These are phyloP conservation scores for Lerema accius DNA, from an alignment of 1,140 invertebrate species.

Conservation along the genomic window DNA sequence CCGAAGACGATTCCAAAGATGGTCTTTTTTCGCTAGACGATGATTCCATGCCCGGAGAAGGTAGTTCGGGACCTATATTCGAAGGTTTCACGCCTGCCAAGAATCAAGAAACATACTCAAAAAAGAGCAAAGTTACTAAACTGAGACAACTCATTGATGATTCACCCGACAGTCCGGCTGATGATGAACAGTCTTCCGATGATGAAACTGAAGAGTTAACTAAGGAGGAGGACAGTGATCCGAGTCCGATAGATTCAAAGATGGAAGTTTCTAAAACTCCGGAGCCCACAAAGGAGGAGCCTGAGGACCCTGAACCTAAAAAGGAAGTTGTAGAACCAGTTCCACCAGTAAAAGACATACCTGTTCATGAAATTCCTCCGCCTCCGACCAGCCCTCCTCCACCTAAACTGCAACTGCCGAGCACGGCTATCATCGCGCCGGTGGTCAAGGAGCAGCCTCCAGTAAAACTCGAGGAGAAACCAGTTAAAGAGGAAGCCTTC, in stretches of 20 bases:
- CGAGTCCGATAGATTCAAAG: slow-evolving; percentile 42
- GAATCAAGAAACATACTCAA: slow-evolving; percentile 81
- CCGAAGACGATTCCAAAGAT: slow-evolving; percentile 84
- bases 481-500: slow-evolving; percentile 44
- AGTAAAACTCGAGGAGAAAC: slow-evolving; percentile 37
- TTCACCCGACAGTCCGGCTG: slow-evolving; percentile 78
- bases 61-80: slow-evolving; percentile 76
- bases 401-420: slow-evolving; percentile 49
- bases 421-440: slow-evolving; percentile 31
- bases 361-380: slow-evolving; percentile 50
- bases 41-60: slow-evolving; percentile 82
- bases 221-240: slow-evolving; percentile 59
- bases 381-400: slow-evolving; percentile 61
- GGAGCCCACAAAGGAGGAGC: slow-evolving; percentile 48
- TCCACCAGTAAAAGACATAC: slow-evolving; percentile 46
- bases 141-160: slow-evolving; percentile 79
- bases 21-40: slow-evolving; percentile 84
- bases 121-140: slow-evolving; percentile 81
- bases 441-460: slow-evolving; percentile 35
- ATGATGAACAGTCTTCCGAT: slow-evolving; percentile 83
- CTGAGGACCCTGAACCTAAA: slow-evolving; percentile 35
- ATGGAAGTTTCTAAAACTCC: slow-evolving; percentile 49
- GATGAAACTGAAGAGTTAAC: slow-evolving; percentile 82
- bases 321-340: slow-evolving; percentile 48
- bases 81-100: slow-evolving; percentile 82